Evolutionary conservation across 2,888 invertebrate genomes (phyloP).

Genomic region (Cabera pusaria): DNA sequence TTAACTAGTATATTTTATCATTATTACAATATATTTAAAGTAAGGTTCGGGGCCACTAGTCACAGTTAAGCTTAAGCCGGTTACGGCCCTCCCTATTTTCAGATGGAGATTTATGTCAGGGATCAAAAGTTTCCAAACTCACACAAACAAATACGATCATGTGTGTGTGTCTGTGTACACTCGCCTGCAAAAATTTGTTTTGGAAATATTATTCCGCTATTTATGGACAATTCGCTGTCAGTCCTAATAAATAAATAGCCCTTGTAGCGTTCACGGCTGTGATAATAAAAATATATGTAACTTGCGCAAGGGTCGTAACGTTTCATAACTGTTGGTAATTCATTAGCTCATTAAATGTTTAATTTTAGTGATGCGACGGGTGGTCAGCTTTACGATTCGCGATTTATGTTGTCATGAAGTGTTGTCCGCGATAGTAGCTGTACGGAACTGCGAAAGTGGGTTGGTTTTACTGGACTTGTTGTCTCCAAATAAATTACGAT

Average conservation of each 20-base stretch:
- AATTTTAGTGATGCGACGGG: slow-evolving; percentile 60
- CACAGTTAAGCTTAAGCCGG: slow-evolving; percentile 82
- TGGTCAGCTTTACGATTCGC: slow-evolving; percentile 49
- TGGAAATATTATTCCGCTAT: slow-evolving; percentile 49
- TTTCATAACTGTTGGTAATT: slow-evolving; percentile 59
- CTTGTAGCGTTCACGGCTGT: slow-evolving; percentile 44
- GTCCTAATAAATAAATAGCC: slow-evolving; percentile 62
- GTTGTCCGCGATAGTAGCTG: slow-evolving; percentile 50
- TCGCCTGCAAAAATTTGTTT: slow-evolving; percentile 54
- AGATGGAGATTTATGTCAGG: slow-evolving; percentile 83
- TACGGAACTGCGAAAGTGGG: no score
- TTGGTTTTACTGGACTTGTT: no score
- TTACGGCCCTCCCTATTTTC: slow-evolving; percentile 81
- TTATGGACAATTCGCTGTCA: slow-evolving; percentile 60
- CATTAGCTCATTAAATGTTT: slow-evolving; percentile 67
- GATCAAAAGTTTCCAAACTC: slow-evolving; percentile 80
- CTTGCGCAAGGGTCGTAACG: slow-evolving; percentile 52
- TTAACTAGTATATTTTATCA: slow-evolving; percentile 79
- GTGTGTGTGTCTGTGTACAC: slow-evolving; percentile 37
- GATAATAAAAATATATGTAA: slow-evolving; percentile 60
- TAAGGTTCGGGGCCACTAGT: slow-evolving; percentile 75
- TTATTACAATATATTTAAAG: slow-evolving; percentile 82
- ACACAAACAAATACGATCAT: slow-evolving; percentile 49
- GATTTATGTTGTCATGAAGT: slow-evolving; percentile 59
- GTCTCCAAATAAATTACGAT: no score